These are phyloP conservation scores for Myotis planiceps DNA, from an alignment of 2,797 vertebrate genomes.

Conservation along the genomic window DNA sequence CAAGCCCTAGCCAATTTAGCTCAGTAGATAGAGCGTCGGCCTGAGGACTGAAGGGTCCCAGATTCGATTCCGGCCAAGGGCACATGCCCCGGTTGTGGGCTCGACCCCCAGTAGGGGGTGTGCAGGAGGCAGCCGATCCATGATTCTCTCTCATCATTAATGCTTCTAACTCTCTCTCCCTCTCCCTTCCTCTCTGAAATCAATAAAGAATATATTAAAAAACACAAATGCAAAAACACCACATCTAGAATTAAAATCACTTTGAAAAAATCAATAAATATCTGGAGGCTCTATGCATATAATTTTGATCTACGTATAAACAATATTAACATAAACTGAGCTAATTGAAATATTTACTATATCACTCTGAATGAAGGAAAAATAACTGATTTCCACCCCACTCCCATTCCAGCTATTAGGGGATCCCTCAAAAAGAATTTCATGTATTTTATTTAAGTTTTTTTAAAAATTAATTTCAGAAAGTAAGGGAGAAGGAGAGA, in stretches of 20 bases:
- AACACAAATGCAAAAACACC: neutral
- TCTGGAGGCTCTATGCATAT: neutral
- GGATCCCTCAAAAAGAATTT: neutral
- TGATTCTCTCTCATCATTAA: no score
- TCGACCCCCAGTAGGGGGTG: no score
- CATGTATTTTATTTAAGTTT: neutral
- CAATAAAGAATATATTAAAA: no score
- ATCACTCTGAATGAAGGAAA: slow-evolving; percentile 14
- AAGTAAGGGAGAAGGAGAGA: neutral
- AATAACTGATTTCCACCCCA: neutral
- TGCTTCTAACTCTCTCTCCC: no score
- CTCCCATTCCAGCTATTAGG: neutral
- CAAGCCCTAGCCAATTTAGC: no score
- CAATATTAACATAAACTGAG: slow-evolving; percentile 19
- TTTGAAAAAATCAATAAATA: slow-evolving; percentile 40
- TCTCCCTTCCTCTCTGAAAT: no score
- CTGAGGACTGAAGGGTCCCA: no score
- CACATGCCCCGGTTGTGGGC: no score
- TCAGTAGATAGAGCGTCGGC: no score
- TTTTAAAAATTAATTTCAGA: neutral
- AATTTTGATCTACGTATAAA: slow-evolving; percentile 2
- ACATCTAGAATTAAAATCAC: slow-evolving; percentile 23
- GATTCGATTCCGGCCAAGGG: no score
- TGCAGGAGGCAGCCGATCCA: no score
- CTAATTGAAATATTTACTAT: neutral